phyloP scores from a whole-genome alignment of 2,113 vertebrate genomes.

The Platycercus adscitus region DNA sequence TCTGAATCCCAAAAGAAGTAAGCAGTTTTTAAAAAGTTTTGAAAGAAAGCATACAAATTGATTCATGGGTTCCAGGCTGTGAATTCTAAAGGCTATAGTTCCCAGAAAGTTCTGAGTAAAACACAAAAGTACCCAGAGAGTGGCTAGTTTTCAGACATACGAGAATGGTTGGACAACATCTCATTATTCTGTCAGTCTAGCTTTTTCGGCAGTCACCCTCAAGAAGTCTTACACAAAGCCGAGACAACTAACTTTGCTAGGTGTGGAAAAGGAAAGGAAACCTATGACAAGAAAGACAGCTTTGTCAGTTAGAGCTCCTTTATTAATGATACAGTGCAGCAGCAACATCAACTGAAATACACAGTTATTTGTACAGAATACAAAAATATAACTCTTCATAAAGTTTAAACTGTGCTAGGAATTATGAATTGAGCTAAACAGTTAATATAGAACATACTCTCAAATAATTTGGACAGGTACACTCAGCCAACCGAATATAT shows the following conservation, averaged over 20 bases:
- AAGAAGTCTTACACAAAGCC: neutral
- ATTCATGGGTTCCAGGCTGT: neutral
- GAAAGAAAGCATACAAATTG: neutral
- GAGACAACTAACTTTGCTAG: neutral
- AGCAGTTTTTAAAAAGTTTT: neutral
- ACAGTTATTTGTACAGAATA: constrained; percentile 15
- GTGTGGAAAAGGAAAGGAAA: neutral
- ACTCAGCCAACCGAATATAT: neutral
- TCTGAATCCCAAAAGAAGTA: neutral
- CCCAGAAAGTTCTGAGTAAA: neutral
- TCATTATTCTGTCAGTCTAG: neutral
- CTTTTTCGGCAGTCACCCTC: neutral
- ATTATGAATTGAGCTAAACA: neutral
- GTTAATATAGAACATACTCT: neutral
- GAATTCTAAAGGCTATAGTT: neutral
- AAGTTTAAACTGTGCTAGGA: neutral
- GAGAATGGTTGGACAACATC: neutral
- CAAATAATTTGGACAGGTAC: neutral
- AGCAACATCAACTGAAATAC: constrained; percentile 12
- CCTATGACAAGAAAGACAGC: neutral
- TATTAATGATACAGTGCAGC: constrained; percentile 18
- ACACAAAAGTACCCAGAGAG: neutral
- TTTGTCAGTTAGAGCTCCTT: constrained; percentile 5
- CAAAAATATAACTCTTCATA: constrained; percentile 59
- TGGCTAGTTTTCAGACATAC: neutral